A percentile compares a stretch with the other conserved stretches of the same genome.
Evolutionary conservation across 1,140 invertebrate genomes (phyloP).

Genomic region (Thaumatotibia leucotreta): DNA sequence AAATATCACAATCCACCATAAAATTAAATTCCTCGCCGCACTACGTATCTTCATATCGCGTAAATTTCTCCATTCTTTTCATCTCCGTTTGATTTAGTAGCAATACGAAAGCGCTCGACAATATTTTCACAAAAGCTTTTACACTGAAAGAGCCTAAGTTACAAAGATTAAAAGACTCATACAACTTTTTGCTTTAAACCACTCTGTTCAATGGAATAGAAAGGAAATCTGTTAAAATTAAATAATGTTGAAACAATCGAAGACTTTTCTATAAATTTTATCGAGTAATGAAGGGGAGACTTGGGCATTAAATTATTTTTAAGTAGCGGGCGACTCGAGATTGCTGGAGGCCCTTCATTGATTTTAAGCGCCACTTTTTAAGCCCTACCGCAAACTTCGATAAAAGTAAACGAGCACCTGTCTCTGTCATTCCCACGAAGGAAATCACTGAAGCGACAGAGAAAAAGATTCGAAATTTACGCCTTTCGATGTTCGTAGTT

Average conservation of each 20-base stretch:
- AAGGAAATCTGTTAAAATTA: conserved; percentile 11
- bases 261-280: conserved; percentile 38
- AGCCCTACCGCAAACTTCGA: no score
- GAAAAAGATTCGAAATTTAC: no score
- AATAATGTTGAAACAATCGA: conserved; percentile 27
- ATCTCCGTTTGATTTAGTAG: background rate
- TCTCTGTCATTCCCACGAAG: no score
- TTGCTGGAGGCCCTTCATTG: conserved; percentile 27
- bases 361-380: conserved; percentile 33
- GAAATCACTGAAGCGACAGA: no score
- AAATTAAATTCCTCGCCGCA: background rate
- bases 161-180: background rate
- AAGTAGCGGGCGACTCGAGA: conserved; percentile 34
- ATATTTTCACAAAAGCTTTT: background rate
- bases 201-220: background rate
- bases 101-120: background rate
- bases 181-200: background rate
- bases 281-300: conserved; percentile 34
- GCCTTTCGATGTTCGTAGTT: no score
- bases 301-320: conserved; percentile 43
- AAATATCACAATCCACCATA: background rate
- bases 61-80: background rate
- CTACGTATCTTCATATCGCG: background rate
- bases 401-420: no score
- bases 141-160: background rate